Percentiles rank a stretch among this genome's conserved stretches.
Conservation (phyloP, 1,140 invertebrate species). For the Sinella curviseta region DNA sequence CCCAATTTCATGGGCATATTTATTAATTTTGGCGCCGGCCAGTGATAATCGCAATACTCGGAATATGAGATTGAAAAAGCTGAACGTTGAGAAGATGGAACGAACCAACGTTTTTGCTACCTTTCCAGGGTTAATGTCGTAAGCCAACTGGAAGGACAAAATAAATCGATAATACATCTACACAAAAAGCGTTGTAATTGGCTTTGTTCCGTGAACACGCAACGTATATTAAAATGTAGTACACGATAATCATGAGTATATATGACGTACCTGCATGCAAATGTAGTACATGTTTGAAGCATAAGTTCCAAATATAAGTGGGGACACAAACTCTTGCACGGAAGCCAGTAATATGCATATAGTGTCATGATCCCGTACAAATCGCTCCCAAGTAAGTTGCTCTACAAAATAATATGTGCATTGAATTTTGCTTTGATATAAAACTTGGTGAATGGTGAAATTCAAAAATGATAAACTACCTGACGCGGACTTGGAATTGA, state of each 20-base stretch:
- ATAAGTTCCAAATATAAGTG: constrained; percentile 29
- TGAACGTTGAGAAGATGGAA: constrained; percentile 30
- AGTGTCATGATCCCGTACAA: constrained; percentile 28
- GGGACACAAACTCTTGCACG: constrained; percentile 32
- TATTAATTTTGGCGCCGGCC: constrained; percentile 11
- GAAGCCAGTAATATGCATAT: constrained; percentile 5
- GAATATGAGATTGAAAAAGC: constrained; percentile 21
- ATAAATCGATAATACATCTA: no score
- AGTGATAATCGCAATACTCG: constrained; percentile 12
- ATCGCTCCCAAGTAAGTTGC: background rate
- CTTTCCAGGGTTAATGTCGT: constrained; percentile 21
- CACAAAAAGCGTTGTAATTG: no score
- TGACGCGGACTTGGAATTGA: background rate
- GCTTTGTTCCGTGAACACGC: background rate
- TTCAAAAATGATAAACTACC: background rate
- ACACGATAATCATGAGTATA: background rate
- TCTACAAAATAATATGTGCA: constrained; percentile 12
- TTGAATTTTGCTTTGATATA: background rate
- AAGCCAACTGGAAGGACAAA: constrained; percentile 23
- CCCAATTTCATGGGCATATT: constrained; percentile 15
- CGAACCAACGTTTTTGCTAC: background rate
- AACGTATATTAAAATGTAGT: background rate
- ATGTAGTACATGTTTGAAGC: constrained; percentile 36
- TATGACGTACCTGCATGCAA: constrained; percentile 32
- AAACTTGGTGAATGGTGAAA: no score